Evolutionary conservation across 2,797 vertebrate genomes (phyloP), one percentile per base, ranked within the genome.

Genomic region (Echeneis naucrates): DNA sequence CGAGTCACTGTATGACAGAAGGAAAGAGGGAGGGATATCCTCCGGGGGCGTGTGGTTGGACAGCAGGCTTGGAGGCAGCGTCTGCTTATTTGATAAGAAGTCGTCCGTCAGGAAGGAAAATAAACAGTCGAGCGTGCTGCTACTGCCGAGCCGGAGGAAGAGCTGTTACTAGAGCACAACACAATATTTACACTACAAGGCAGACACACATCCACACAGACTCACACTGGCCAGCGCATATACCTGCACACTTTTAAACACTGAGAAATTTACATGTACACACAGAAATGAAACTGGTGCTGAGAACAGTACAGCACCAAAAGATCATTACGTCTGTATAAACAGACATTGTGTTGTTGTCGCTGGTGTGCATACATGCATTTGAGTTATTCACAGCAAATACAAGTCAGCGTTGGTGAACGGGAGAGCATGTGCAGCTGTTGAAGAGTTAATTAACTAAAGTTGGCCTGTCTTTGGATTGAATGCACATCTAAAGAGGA

Each of bases 81-180:
- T 92, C 90, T 94, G 93, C 93, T 95, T 94, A 94, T 94, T 95
- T 95, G 93, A 94, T 94, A 94, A 94, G 93, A 94, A 95, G 86
- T 94, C 93, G 89, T 93, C 93, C 91, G 77, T 94, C 90, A 91
- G 83, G 90, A 93, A 94, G 81, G 69, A 94, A 94, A 94, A 95
- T 92, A 95, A 95, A 94, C 93, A 94, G 88, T 5, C 24, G 62
- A 88, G 89, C 56, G 76, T 85, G 90, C 92, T 83, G 92, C 92
- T 92, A 91, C 91, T 86, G 91, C 82, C 75, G 78, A 78, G 83
- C 69, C 81, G 75, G 88, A 83, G 85, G 89, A 93, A 93, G 89
- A 92, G 87, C 91, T 88, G 88, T 85, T 94, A 94, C 90, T 93
- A 81, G 93, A 94, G 92, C 93, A 93, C 93, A 93, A 93, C 93